Conservation (phyloP, 2,888 invertebrate species). For the Eucera pruinosa region DNA sequence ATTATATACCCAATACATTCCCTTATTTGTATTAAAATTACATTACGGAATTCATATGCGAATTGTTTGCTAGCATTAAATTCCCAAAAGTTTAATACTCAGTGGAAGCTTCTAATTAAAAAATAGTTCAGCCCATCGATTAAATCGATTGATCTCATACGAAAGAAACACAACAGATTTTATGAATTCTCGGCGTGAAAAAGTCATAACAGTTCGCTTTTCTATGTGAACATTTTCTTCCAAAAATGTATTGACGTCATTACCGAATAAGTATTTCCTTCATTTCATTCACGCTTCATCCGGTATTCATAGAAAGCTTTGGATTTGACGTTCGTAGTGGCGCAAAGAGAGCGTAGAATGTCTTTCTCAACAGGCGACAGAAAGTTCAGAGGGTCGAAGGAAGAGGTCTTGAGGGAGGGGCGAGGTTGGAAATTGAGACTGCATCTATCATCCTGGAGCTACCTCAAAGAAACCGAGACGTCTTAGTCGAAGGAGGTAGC, state of each 20-base stretch:
- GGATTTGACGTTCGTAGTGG: conserved; percentile 26
- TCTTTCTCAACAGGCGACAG: conserved; percentile 26
- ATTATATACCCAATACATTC: no score
- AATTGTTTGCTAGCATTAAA: no score
- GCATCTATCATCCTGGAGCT: conserved; percentile 65
- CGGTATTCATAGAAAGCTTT: conserved; percentile 56
- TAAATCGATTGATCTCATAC: no score
- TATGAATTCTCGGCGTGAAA: background rate
- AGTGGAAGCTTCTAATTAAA: no score
- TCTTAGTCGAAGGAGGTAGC: conserved; percentile 56
- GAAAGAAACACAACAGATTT: background rate
- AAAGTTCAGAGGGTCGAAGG: conserved; percentile 44
- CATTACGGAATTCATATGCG: no score
- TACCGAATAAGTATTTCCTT: conserved; percentile 46
- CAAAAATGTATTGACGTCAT: conserved; percentile 39
- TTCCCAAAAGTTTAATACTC: no score
- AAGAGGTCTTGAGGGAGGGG: conserved; percentile 7
- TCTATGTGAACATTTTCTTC: conserved; percentile 27
- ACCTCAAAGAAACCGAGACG: conserved; percentile 65
- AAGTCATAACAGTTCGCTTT: background rate
- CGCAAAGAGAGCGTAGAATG: conserved; percentile 23
- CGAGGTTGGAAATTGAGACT: conserved; percentile 64
- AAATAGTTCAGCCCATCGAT: no score
- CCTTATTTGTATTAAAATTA: no score
- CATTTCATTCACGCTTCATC: conserved; percentile 56